A percentile compares a stretch with the other conserved stretches of the same genome.
These are phyloP conservation scores for Erebia epiphron DNA, from an alignment of 2,888 invertebrate species.

Conservation along the genomic window DNA sequence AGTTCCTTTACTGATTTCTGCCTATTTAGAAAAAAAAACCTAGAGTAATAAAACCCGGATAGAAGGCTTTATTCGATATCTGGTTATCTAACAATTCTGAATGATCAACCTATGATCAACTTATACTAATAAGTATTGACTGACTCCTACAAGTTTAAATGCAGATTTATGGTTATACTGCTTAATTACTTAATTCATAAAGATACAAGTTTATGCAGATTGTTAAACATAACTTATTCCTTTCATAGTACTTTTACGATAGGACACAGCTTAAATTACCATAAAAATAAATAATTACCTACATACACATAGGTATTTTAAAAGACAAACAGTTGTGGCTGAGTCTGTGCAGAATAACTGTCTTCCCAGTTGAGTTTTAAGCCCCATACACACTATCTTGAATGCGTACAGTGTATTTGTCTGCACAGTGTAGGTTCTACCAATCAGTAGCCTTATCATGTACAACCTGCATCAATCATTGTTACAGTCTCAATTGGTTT, in stretches of 20 bases:
- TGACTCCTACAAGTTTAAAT: neutral
- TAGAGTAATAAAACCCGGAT: neutral
- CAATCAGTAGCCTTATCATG: too few relatives aligned
- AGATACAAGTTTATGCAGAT: neutral
- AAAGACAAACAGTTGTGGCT: neutral
- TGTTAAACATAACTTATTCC: neutral
- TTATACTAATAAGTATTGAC: neutral
- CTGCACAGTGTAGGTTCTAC: too few relatives aligned
- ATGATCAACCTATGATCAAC: neutral
- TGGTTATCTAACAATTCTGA: neutral
- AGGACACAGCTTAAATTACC: neutral
- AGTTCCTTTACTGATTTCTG: conserved; percentile 35
- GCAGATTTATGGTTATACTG: neutral
- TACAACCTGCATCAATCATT: too few relatives aligned
- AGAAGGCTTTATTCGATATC: neutral
- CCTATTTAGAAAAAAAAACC: neutral
- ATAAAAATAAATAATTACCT: too few relatives aligned
- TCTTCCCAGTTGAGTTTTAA: too few relatives aligned
- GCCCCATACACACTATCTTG: too few relatives aligned
- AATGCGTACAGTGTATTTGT: too few relatives aligned
- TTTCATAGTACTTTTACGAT: neutral
- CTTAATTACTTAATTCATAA: neutral
- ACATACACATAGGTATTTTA: neutral
- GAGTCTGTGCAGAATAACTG: neutral
- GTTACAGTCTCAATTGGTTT: too few relatives aligned